Evolutionary conservation across 1,140 invertebrate species (phyloP).

Genomic region (Leptinotarsa texana): DNA sequence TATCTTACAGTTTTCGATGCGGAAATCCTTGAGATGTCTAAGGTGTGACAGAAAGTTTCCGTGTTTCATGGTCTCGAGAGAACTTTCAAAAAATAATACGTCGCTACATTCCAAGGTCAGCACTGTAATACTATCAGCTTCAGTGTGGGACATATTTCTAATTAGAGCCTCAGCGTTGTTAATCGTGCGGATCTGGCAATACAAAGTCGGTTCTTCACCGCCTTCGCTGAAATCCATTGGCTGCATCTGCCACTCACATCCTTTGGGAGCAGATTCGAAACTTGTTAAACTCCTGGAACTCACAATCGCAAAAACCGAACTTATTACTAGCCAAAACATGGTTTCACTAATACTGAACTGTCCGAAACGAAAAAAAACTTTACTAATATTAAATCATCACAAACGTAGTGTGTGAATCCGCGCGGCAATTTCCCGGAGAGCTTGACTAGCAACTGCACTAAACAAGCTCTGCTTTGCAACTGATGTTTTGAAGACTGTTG

Average conservation of each 20-base stretch:
- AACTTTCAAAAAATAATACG: slow-evolving; percentile 77
- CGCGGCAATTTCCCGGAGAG: slow-evolving; percentile 9
- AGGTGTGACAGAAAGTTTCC: slow-evolving; percentile 68
- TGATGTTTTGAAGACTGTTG: slow-evolving; percentile 45
- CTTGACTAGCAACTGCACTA: slow-evolving; percentile 24
- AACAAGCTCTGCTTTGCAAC: slow-evolving; percentile 24
- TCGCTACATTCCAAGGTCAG: slow-evolving; percentile 78
- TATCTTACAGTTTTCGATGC: slow-evolving; percentile 80
- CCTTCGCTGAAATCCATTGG: slow-evolving; percentile 59
- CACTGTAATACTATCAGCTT: slow-evolving; percentile 69
- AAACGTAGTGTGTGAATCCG: slow-evolving; percentile 19
- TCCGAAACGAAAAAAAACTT: slow-evolving; percentile 17
- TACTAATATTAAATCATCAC: slow-evolving; percentile 26
- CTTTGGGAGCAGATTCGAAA: slow-evolving; percentile 62
- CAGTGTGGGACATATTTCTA: slow-evolving; percentile 66
- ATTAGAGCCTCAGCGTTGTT: slow-evolving; percentile 70
- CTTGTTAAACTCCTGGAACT: slow-evolving; percentile 51
- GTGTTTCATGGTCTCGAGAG: slow-evolving; percentile 63
- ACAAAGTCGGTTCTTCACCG: slow-evolving; percentile 59
- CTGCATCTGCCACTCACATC: slow-evolving; percentile 70
- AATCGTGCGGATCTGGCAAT: slow-evolving; percentile 74
- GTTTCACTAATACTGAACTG: slow-evolving; percentile 16
- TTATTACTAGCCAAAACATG: slow-evolving; percentile 32
- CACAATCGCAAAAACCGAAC: slow-evolving; percentile 39
- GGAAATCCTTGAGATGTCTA: slow-evolving; percentile 68